Conservation (phyloP, 2,797 vertebrate genomes). For the Acanthurus leucopareius region DNA sequence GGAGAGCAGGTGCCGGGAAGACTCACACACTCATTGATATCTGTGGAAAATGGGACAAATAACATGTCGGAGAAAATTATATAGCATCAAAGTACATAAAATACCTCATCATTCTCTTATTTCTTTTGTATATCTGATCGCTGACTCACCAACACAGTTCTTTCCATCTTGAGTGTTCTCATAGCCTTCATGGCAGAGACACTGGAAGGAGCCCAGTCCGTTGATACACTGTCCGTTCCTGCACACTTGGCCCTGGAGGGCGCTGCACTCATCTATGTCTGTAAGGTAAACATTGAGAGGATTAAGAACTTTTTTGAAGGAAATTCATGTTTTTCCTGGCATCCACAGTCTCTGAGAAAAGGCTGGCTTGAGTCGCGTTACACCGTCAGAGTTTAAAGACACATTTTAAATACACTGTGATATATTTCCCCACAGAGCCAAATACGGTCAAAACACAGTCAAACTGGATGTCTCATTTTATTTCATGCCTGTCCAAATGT, state of each 20-base stretch:
- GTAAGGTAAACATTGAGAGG: constrained; percentile 38
- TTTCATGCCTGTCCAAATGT: constrained; percentile 18
- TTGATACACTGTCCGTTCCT: constrained; percentile 94
- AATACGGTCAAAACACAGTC: constrained; percentile 11
- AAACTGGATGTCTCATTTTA: background rate
- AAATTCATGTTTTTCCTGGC: constrained; percentile 9
- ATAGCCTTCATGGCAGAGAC: constrained; percentile 93
- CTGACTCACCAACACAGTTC: constrained; percentile 92
- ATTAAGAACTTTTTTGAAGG: background rate
- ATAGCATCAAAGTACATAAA: background rate
- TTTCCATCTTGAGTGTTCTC: constrained; percentile 92
- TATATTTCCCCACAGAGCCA: background rate
- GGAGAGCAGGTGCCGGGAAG: constrained; percentile 92
- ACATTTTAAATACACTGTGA: background rate
- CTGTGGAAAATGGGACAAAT: constrained; percentile 68
- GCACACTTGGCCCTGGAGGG: constrained; percentile 93
- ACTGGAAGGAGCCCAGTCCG: constrained; percentile 93
- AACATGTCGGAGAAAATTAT: background rate
- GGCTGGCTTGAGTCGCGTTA: background rate
- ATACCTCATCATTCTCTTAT: background rate
- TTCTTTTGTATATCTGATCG: background rate
- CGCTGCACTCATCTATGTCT: constrained; percentile 93
- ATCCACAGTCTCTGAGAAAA: background rate
- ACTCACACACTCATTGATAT: constrained; percentile 93
- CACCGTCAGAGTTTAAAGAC: background rate